These are phyloP conservation scores for Forbesichthys papilliferus DNA, from an alignment of 2,113 vertebrate genomes.

Conservation along the genomic window DNA sequence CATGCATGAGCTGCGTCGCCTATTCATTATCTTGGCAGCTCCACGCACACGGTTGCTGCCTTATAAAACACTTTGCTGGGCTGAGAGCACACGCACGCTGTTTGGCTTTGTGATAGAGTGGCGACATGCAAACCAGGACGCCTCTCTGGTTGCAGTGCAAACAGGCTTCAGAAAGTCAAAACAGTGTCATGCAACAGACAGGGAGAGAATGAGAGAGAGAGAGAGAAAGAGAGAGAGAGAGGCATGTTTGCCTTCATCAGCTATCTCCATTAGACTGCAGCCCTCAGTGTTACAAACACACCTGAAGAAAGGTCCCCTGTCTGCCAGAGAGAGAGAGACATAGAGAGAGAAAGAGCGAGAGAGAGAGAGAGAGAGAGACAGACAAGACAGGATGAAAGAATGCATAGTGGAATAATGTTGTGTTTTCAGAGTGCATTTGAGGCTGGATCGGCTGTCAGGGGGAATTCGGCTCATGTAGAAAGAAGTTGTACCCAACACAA, in stretches of 20 bases:
- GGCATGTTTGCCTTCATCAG: constrained; percentile 90
- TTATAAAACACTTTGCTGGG: constrained; percentile 94
- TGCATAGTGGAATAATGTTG: constrained; percentile 21
- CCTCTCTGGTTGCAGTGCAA: constrained; percentile 80
- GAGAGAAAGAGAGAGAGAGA: background rate
- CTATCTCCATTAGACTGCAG: constrained; percentile 89
- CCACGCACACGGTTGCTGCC: constrained; percentile 95
- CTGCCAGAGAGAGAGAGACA: constrained; percentile 5
- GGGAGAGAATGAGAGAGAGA: constrained; percentile 13
- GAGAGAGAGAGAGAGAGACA: constrained; percentile 42
- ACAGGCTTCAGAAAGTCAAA: constrained; percentile 58
- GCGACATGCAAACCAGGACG: constrained; percentile 85
- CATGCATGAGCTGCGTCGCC: constrained; percentile 97
- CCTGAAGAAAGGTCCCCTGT: constrained; percentile 70
- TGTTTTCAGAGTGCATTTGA: constrained; percentile 36
- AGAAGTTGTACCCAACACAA: constrained; percentile 34
- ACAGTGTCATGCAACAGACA: constrained; percentile 42
- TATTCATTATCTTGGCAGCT: constrained; percentile 99
- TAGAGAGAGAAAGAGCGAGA: background rate
- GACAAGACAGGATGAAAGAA: constrained; percentile 34
- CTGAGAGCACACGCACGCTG: constrained; percentile 90
- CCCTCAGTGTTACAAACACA: constrained; percentile 84
- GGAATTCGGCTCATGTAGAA: constrained; percentile 21
- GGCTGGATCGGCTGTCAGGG: constrained; percentile 39
- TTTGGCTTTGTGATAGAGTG: constrained; percentile 97